Conservation (phyloP, 2,113 vertebrate species). For the Psittacula cyanocephala region DNA sequence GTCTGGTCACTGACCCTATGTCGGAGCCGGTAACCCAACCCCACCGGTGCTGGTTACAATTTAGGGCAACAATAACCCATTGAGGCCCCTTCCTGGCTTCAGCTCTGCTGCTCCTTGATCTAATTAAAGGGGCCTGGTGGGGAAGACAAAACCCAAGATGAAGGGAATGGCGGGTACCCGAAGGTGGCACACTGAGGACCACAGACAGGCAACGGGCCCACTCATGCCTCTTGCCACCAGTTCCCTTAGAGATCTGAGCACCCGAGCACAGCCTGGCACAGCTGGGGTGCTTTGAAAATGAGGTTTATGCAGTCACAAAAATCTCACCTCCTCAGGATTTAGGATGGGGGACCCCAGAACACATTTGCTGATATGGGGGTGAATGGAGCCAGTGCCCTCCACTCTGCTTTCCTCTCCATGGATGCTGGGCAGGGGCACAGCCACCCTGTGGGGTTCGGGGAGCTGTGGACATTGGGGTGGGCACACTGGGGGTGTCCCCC, state of each 20-base stretch:
- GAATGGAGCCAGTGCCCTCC: neutral
- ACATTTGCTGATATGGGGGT: neutral
- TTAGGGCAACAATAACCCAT: slow-evolving; percentile 62
- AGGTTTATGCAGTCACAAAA: rapidly evolving
- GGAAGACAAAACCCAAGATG: neutral
- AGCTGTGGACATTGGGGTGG: neutral
- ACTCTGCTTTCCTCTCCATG: neutral
- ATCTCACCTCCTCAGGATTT: neutral
- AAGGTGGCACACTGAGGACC: neutral
- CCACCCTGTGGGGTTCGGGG: rapidly evolving
- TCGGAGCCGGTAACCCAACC: neutral
- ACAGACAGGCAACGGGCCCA: neutral
- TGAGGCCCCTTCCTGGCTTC: slow-evolving; percentile 60
- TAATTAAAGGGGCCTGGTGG: neutral
- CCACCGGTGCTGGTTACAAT: slow-evolving; percentile 47
- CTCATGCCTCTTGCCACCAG: rapidly evolving
- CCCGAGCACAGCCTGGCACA: neutral
- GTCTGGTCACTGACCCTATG: slow-evolving; percentile 8
- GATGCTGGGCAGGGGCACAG: neutral
- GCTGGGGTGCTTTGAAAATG: neutral
- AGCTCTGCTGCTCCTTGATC: slow-evolving; percentile 33
- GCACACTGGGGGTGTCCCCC: neutral
- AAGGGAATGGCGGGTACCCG: neutral
- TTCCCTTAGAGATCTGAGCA: neutral
- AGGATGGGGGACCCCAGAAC: neutral